These are phyloP conservation scores for Pogonognathellus flavescens DNA, from an alignment of 1,140 invertebrate species.

Conservation along the genomic window DNA sequence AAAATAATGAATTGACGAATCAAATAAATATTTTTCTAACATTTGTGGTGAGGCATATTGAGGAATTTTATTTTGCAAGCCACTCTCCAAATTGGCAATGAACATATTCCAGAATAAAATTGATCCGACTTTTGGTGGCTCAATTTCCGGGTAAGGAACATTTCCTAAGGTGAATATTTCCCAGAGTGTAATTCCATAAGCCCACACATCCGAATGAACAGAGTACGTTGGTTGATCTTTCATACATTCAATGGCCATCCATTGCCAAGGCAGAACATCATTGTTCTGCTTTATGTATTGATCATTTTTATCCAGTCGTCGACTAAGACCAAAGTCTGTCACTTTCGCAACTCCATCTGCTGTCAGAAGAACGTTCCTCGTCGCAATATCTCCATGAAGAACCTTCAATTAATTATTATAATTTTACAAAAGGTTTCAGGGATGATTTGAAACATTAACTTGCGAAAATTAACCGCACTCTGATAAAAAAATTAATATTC, in stretches of 20 bases:
- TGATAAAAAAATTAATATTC: too few species aligned
- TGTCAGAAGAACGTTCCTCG: neutral
- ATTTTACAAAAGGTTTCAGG: neutral
- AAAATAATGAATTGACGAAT: too few species aligned
- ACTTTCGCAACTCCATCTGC: slow-evolving; percentile 5
- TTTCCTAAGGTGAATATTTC: slow-evolving; percentile 21
- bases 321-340: neutral
- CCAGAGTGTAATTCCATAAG: slow-evolving; percentile 1
- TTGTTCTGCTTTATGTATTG: neutral
- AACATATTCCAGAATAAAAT: neutral
- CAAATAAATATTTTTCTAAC: neutral
- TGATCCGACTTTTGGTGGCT: neutral
- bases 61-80: neutral
- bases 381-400: neutral
- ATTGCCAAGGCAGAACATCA: slow-evolving; percentile 59
- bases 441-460: neutral
- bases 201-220: slow-evolving; percentile 63
- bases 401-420: neutral
- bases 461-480: too few species aligned
- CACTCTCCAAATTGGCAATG: neutral
- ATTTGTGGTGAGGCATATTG: slow-evolving; percentile 2
- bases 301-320: neutral
- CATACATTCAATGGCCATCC: slow-evolving; percentile 73
- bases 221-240: slow-evolving; percentile 70
- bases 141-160: slow-evolving; percentile 69